phyloP scores from a whole-genome alignment of 2,797 vertebrate species.

The Sitta carolinensis region DNA sequence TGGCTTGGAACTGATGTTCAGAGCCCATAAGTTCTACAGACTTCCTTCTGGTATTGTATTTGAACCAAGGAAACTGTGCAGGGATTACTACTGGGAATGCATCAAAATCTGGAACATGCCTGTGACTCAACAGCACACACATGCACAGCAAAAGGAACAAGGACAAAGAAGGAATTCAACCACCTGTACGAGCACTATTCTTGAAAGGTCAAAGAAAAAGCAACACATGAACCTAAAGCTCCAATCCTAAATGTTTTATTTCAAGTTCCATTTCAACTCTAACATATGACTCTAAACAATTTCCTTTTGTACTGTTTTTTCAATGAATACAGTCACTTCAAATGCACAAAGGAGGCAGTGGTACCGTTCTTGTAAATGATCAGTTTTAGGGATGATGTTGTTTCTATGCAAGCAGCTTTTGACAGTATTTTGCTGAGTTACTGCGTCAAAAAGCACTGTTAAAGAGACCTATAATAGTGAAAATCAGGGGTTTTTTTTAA shows the following conservation, averaged over 20 bases:
- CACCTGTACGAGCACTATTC: background rate
- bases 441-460: background rate
- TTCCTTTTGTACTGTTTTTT: background rate
- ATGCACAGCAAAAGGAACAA: background rate
- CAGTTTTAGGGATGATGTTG: fast-evolving
- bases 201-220: background rate
- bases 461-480: fast-evolving
- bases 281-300: background rate
- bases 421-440: background rate
- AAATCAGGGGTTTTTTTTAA: fast-evolving
- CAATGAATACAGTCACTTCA: background rate
- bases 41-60: background rate
- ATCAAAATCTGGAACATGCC: background rate
- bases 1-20: background rate
- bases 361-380: fast-evolving
- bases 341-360: background rate
- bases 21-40: background rate
- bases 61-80: background rate
- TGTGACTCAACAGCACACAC: background rate
- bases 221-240: fast-evolving
- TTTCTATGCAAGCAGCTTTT: background rate
- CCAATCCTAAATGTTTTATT: background rate
- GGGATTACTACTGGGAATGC: background rate
- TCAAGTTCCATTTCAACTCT: background rate
- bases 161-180: background rate